Evolutionary conservation across 2,113 vertebrate species (phyloP), one percentile per base, ranked within the genome.

Genomic region (Bos indicus): DNA sequence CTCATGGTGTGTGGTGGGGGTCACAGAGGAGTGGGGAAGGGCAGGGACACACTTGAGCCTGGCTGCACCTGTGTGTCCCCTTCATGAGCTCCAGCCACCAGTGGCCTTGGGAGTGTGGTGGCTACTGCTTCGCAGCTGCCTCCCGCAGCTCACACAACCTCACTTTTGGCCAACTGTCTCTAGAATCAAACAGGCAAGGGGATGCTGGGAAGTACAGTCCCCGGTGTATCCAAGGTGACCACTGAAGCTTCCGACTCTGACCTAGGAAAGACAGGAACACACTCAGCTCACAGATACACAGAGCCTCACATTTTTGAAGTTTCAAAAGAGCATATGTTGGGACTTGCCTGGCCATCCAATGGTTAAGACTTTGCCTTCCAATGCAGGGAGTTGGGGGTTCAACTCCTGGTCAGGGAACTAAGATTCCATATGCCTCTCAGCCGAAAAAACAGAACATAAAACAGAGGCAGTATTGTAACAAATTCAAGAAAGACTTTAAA

Each of bases 61-160:
- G 7, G 36, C 62, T 67, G 2, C 7, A 2, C 33, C 33, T 16
- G 3, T 0, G 56, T 3, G 15, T 9, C 8, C 54, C 60, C 62
- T 21, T 23, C 25, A 40, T 14, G 59, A 77, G 74, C 90, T 92
- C n/a, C 59, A 40, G 57, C 30, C 64, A 6, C 16, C 43, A n/a
- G 19, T 7, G 28, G 52, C 33, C 40, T 5, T 51, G 7, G 7
- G 59, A 14, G 25, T 4, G 3, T 2, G 6, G 23, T 1, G 16
- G 23, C 30, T 1, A 2, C 54, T 28, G 56, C 84, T 54, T 57
- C 78, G 2, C 17, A 8, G 15, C 78, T 13, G 15, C 16, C 59
- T n/a, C 62, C 46, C 1, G 2, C 6, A 2, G 33, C 54, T 36
- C 28, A 0, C 3, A 64, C 30, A 36, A 4, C 40, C 71, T 40